phyloP scores from a whole-genome alignment of 2,888 invertebrate species.

The Marasmarcha lunaedactyla region DNA sequence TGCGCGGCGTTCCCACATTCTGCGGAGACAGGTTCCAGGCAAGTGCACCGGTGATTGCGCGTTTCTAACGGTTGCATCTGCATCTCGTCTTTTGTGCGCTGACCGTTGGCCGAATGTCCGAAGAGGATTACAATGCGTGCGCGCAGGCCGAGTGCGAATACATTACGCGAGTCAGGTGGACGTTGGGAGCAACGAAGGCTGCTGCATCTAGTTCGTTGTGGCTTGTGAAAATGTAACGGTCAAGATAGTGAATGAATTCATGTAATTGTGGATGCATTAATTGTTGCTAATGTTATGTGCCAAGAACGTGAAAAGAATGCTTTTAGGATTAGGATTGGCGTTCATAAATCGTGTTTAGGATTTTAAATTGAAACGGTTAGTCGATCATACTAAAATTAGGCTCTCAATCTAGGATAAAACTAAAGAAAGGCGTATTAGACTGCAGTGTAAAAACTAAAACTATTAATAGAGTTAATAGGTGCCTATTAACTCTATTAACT shows the following conservation, averaged over 20 bases:
- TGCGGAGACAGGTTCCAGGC: slow-evolving; percentile 36
- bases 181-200: slow-evolving; percentile 9
- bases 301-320: too few species aligned
- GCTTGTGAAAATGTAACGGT: slow-evolving; percentile 11
- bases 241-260: neutral
- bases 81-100: slow-evolving; percentile 23
- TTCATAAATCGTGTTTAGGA: too few species aligned
- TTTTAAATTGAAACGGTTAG: too few species aligned
- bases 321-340: too few species aligned
- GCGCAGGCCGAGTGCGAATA: neutral
- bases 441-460: too few species aligned
- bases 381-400: too few species aligned
- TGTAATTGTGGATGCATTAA: neutral
- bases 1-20: slow-evolving; percentile 34
- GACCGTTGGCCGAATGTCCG: slow-evolving; percentile 29
- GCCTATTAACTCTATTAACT: too few species aligned
- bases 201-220: neutral
- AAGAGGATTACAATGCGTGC: slow-evolving; percentile 7
- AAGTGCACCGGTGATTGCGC: slow-evolving; percentile 33
- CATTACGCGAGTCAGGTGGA: slow-evolving; percentile 4
- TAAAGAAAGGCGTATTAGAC: too few species aligned
- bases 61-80: slow-evolving; percentile 34
- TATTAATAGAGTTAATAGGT: too few species aligned
- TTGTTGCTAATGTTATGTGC: too few species aligned
- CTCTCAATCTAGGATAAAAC: too few species aligned